Evolutionary conservation across 2,888 invertebrate species (phyloP).

Genomic region (Cerastis leucographa): DNA sequence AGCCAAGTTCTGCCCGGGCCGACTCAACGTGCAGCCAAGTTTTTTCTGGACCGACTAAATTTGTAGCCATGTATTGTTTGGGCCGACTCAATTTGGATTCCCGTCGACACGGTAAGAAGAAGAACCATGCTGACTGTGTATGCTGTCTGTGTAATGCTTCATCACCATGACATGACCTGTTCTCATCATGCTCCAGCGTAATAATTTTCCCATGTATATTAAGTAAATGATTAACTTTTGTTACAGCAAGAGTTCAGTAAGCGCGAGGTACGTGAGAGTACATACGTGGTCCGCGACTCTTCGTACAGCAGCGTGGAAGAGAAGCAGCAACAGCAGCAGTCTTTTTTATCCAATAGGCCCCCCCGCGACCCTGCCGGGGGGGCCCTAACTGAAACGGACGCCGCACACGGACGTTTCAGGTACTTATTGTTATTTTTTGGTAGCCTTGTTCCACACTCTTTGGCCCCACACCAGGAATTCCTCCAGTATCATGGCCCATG

Average conservation of each 20-base stretch:
- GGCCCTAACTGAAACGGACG: slow-evolving; percentile 90
- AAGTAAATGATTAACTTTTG: slow-evolving; percentile 20
- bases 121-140: background rate
- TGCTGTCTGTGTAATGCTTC: too few species aligned
- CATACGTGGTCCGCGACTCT: slow-evolving; percentile 87
- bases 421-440: background rate
- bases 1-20: too few species aligned
- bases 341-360: slow-evolving; percentile 91
- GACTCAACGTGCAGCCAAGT: too few species aligned
- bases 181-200: background rate
- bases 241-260: slow-evolving; percentile 84
- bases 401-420: slow-evolving; percentile 90
- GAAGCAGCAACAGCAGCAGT: slow-evolving; percentile 86
- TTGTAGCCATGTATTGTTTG: background rate
- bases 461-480: too few species aligned
- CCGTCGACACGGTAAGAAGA: background rate
- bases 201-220: background rate
- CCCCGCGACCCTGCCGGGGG: slow-evolving; percentile 90
- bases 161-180: background rate
- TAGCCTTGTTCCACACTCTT: background rate
- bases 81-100: background rate
- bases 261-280: slow-evolving; percentile 86
- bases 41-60: too few species aligned
- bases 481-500: background rate
- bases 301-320: slow-evolving; percentile 88